Base-by-base conservation (phyloP, 2,888 invertebrate species). In the Cataglyphis altisquamis region DNA sequence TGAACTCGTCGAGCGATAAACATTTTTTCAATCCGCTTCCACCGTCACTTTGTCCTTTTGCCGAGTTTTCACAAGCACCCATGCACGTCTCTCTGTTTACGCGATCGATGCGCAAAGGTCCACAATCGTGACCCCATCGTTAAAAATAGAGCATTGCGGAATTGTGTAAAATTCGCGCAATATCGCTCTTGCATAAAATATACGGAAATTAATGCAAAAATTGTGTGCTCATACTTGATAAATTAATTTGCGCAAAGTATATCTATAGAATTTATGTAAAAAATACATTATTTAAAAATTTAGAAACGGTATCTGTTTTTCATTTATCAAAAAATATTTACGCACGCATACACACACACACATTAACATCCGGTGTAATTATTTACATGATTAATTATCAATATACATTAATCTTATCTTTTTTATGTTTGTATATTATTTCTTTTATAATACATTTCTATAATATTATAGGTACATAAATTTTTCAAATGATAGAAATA, bases 1-100 rank as follows among this genome's bases (percentile, higher is more conserved):
- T 87, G 83, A 77, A 78, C 84, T 68, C 68, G 72, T 75, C 78
- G 83, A 67, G 45, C 83, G 80, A 77, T 77, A 83, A 72, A 74
- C 68, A 75, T 82, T 72, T 82, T 82, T 84, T 77, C 55, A 72
- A 80, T 41, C 57, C 32, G 32, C 41, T n/a, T 48, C 36, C 55
- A 52, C 73, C 70, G 52, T 80, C 70, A 72, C 78, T 78, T 78
- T 80, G 78, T 80, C 60, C 78, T 80, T 70, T 83, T 85, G 78
- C 57, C 70, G 73, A 80, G 72, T 84, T 84, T 84, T 80, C 78
- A 72, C 78, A 72, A 72, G 78, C 78, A 70, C 45, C 36, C 60
- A 45, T 45, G 70, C 36, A 60, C 60, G 72, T 45, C 25, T 60
- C 78, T 72, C 72, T 80, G 72, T 81, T 84, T 84, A 45, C 64